A percentile compares a stretch with the other conserved stretches of the same genome.
These are phyloP conservation scores for Bilobella aurantiaca DNA, from an alignment of 1,140 invertebrate genomes.

Conservation along the genomic window DNA sequence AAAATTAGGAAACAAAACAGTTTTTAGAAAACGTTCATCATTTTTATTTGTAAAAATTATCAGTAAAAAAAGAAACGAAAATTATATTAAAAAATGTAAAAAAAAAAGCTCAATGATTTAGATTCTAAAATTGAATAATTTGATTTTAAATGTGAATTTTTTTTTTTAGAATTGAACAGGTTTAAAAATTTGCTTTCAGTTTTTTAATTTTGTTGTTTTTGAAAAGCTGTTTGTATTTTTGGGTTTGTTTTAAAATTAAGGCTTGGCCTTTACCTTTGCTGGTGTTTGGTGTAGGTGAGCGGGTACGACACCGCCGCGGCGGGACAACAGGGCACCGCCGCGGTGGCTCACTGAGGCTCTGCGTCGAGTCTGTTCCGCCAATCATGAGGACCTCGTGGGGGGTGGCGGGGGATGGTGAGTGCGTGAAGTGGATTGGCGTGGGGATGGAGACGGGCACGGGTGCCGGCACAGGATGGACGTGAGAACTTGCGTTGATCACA, in stretches of 20 bases:
- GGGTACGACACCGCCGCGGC: slow-evolving; percentile 24
- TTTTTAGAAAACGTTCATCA: too few relatives aligned
- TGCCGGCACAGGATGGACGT: slow-evolving; percentile 27
- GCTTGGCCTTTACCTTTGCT: slow-evolving; percentile 33
- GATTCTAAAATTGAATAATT: too few relatives aligned
- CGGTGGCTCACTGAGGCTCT: slow-evolving; percentile 24
- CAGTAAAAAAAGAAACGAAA: too few relatives aligned
- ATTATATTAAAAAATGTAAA: too few relatives aligned
- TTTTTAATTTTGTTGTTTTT: neutral
- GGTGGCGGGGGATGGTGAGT: slow-evolving; percentile 29
- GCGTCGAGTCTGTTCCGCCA: slow-evolving; percentile 29
- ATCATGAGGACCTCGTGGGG: slow-evolving; percentile 29
- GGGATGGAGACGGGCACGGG: slow-evolving; percentile 28
- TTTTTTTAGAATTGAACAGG: neutral
- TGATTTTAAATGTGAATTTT: neutral
- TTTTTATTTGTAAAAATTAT: too few relatives aligned
- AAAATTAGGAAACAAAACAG: too few relatives aligned
- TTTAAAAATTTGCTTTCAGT: neutral
- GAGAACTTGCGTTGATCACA: slow-evolving; percentile 29
- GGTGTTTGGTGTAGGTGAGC: slow-evolving; percentile 33
- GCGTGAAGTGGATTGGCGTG: slow-evolving; percentile 28
- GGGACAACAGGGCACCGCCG: slow-evolving; percentile 28
- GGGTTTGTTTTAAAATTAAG: too few relatives aligned
- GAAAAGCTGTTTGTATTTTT: neutral
- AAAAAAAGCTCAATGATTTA: too few relatives aligned